phyloP scores from a whole-genome alignment of 1,140 invertebrate species.

The Mylabris phalerata region DNA sequence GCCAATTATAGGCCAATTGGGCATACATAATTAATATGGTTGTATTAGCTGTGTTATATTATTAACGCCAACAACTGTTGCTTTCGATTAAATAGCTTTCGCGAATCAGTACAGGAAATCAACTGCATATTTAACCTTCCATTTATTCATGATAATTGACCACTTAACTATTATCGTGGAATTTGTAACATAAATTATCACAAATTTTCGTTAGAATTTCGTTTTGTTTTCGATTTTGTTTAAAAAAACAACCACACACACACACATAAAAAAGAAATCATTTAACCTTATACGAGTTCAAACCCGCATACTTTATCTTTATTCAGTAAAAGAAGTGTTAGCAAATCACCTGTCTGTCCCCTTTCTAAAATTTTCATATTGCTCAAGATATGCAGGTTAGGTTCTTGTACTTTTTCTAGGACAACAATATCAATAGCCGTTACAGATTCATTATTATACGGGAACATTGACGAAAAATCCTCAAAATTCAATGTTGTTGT shows the following conservation, averaged over 20 bases:
- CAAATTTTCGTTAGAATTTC: neutral
- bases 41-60: constrained; percentile 38
- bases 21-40: constrained; percentile 39
- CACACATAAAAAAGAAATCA: constrained; percentile 12
- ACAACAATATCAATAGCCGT: neutral
- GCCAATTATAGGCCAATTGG: constrained; percentile 41
- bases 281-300: constrained; percentile 34
- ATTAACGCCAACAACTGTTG: constrained; percentile 39
- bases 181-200: constrained; percentile 2
- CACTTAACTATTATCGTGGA: neutral
- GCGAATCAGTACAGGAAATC: neutral
- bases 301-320: constrained; percentile 27
- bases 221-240: constrained; percentile 3
- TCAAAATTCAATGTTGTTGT: constrained; percentile 9
- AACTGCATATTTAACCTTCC: neutral
- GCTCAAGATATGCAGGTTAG: constrained; percentile 12
- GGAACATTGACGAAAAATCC: constrained; percentile 1
- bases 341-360: constrained; percentile 9
- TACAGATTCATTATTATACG: constrained; percentile 2
- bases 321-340: constrained; percentile 24
- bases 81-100: constrained; percentile 22
- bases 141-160: constrained; percentile 3
- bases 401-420: constrained; percentile 2
- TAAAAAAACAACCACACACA: neutral
- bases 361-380: neutral